Percentiles rank a stretch among this genome's conserved stretches.
Conservation (phyloP, 2,113 vertebrate species). For the Philantomba maxwellii region DNA sequence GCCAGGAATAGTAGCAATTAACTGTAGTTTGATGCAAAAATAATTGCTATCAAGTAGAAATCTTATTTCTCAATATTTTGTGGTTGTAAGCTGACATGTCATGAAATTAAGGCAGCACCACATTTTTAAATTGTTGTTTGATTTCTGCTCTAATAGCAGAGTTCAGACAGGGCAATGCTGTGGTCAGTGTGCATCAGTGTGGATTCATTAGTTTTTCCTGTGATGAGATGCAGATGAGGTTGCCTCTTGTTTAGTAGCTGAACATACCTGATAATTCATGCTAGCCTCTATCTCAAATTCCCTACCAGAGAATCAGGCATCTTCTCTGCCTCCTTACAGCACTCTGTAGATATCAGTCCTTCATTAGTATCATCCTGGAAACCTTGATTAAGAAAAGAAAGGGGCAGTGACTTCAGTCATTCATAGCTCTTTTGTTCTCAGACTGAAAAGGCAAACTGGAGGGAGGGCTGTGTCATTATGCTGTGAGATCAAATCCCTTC, state of each 20-base stretch:
- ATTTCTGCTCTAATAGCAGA: background rate
- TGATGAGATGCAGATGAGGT: background rate
- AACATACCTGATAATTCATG: background rate
- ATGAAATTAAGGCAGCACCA: background rate
- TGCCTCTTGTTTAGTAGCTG: background rate
- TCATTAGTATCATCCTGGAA: background rate
- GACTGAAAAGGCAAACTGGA: background rate
- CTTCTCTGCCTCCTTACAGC: background rate
- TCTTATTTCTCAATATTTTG: background rate
- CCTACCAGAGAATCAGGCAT: background rate
- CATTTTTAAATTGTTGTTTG: background rate
- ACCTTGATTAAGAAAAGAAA: background rate
- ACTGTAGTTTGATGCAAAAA: background rate
- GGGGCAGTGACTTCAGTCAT: background rate
- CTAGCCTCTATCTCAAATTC: background rate
- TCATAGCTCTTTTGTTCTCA: background rate
- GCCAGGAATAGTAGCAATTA: background rate
- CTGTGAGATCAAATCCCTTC: background rate
- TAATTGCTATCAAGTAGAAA: background rate
- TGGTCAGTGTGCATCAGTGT: background rate
- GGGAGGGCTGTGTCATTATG: background rate
- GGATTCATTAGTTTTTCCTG: too few relatives aligned
- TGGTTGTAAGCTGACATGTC: background rate
- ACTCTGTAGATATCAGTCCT: background rate
- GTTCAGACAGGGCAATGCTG: background rate